phyloP scores from a whole-genome alignment of 2,113 vertebrate species.

The Conger conger region DNA sequence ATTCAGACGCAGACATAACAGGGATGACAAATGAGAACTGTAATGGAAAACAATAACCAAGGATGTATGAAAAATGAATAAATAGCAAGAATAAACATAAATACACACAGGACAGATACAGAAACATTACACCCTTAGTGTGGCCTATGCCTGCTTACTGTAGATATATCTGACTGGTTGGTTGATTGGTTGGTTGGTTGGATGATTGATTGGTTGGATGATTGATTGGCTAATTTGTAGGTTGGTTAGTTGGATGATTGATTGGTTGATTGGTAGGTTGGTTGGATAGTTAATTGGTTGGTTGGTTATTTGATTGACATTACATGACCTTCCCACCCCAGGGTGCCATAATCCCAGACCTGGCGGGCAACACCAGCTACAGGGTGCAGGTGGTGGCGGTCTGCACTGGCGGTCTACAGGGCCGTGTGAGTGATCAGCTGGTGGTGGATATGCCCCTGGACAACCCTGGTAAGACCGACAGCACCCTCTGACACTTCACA shows the following conservation, averaged over 20 bases:
- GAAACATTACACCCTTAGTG: too few species aligned
- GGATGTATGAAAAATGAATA: too few species aligned
- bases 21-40: too few species aligned
- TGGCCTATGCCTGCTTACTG: background rate
- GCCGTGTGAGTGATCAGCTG: slow-evolving; percentile 82
- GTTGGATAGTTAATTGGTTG: background rate
- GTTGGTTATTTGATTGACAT: background rate
- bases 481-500: slow-evolving; percentile 6
- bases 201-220: too few species aligned
- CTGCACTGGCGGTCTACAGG: slow-evolving; percentile 86
- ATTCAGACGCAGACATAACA: too few species aligned
- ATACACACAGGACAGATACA: too few species aligned
- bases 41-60: too few species aligned
- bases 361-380: slow-evolving; percentile 88
- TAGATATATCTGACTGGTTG: background rate
- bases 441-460: slow-evolving; percentile 81
- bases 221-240: too few species aligned
- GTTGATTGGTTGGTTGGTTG: too few species aligned
- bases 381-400: slow-evolving; percentile 89
- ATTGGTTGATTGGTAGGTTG: background rate
- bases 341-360: slow-evolving; percentile 91
- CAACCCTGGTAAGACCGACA: slow-evolving; percentile 81
- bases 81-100: too few species aligned
- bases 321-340: slow-evolving; percentile 59
- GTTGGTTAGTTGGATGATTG: too few species aligned